phyloP scores from a whole-genome alignment of 1,140 invertebrate genomes.

The Alviniconcha marisindica region DNA sequence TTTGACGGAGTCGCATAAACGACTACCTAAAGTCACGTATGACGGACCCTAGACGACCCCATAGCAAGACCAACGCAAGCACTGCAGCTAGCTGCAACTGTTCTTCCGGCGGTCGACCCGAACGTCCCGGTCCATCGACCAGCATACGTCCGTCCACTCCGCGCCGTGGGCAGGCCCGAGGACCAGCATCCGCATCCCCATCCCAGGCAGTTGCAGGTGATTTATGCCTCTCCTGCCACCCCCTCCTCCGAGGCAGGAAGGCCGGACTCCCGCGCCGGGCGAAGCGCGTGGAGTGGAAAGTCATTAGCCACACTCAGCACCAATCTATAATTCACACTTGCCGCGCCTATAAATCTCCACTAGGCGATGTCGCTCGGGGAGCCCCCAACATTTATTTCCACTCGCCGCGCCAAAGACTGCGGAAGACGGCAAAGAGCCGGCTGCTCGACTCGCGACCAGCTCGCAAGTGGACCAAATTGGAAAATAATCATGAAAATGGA shows the following conservation, averaged over 20 bases:
- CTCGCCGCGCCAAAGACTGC: slow-evolving; percentile 11
- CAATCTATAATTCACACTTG: slow-evolving; percentile 39
- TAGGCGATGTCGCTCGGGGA: neutral
- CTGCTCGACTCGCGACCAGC: neutral
- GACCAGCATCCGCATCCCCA: no score
- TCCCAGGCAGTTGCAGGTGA: neutral
- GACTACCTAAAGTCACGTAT: no score
- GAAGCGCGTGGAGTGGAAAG: slow-evolving; percentile 29
- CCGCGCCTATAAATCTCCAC: slow-evolving; percentile 3
- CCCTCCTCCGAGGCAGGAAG: neutral
- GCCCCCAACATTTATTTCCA: slow-evolving; percentile 35
- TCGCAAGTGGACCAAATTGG: slow-evolving; percentile 12
- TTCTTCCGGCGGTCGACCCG: no score
- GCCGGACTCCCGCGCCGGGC: neutral
- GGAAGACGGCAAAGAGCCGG: slow-evolving; percentile 6
- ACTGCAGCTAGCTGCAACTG: no score
- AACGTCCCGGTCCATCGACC: no score
- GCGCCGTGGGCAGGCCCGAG: no score
- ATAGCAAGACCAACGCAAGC: no score
- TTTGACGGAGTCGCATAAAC: no score
- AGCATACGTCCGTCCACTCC: no score
- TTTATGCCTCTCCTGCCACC: slow-evolving; percentile 12
- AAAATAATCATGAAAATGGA: slow-evolving; percentile 36
- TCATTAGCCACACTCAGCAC: slow-evolving; percentile 18
- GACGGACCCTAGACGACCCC: no score